These are phyloP conservation scores for Megalonaias nervosa DNA, from an alignment of 1,140 invertebrate species.

Conservation along the genomic window DNA sequence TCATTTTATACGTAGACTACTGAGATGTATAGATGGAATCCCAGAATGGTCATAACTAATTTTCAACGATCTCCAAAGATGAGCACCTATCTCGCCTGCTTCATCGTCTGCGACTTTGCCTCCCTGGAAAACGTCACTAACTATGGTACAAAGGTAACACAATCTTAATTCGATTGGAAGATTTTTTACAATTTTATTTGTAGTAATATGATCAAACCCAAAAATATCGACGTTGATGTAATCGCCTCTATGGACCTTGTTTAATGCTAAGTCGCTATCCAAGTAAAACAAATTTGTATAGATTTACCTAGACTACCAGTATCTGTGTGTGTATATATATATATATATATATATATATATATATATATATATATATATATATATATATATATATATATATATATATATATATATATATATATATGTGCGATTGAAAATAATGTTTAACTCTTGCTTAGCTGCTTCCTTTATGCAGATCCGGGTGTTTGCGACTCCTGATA, in stretches of 20 bases:
- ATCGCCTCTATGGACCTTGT: background rate
- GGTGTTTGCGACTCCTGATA: slow-evolving; percentile 86
- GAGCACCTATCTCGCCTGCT: slow-evolving; percentile 93
- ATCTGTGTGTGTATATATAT: background rate
- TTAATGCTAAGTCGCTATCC: too few relatives aligned
- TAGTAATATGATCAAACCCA: background rate
- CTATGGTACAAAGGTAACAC: slow-evolving; percentile 51
- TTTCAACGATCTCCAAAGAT: slow-evolving; percentile 89
- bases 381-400: too few relatives aligned
- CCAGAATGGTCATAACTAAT: slow-evolving; percentile 57
- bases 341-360: too few relatives aligned
- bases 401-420: too few relatives aligned
- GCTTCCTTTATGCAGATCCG: slow-evolving; percentile 46
- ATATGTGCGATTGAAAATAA: background rate
- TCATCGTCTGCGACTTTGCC: slow-evolving; percentile 92
- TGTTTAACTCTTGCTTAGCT: background rate
- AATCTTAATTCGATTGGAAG: background rate
- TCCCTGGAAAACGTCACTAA: slow-evolving; percentile 57
- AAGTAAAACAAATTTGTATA: too few relatives aligned
- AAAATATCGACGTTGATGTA: background rate
- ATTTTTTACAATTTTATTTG: background rate
- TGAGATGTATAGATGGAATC: too few relatives aligned
- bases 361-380: too few relatives aligned
- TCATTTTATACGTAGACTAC: too few relatives aligned
- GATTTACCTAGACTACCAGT: background rate